A percentile compares a stretch with the other conserved stretches of the same genome.
Conservation (phyloP, 2,797 vertebrate genomes). For the Poecilia velifera region DNA sequence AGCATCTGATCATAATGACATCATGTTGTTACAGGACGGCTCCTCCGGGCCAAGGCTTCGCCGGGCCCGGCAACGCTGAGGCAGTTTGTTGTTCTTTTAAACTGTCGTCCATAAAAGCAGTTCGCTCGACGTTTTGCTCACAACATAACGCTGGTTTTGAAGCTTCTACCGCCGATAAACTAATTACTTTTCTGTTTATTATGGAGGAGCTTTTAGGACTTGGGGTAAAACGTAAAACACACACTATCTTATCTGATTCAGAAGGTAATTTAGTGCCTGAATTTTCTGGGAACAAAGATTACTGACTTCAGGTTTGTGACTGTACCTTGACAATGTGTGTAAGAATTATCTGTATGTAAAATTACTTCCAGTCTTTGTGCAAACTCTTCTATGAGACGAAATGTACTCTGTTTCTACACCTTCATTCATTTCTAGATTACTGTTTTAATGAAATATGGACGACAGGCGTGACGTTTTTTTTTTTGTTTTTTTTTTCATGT, state of each 20-base stretch:
- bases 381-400: background rate
- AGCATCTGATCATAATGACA: slow-evolving; percentile 33
- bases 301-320: background rate
- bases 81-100: background rate
- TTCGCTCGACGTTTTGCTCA: background rate
- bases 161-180: background rate
- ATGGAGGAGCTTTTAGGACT: background rate
- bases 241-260: background rate
- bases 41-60: background rate
- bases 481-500: background rate
- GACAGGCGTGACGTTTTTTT: too few species aligned
- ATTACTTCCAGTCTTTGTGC: background rate
- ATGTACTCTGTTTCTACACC: background rate
- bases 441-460: too few species aligned
- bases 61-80: background rate
- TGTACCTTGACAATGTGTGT: background rate
- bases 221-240: background rate
- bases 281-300: background rate
- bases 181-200: background rate
- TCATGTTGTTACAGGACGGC: slow-evolving; percentile 12
- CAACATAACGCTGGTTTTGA: background rate
- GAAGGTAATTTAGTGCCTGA: background rate
- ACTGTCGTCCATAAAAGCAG: background rate
- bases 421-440: background rate
- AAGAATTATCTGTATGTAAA: background rate